These are phyloP conservation scores for Orius insidiosus DNA, from an alignment of 1,140 invertebrate genomes.

Conservation along the genomic window DNA sequence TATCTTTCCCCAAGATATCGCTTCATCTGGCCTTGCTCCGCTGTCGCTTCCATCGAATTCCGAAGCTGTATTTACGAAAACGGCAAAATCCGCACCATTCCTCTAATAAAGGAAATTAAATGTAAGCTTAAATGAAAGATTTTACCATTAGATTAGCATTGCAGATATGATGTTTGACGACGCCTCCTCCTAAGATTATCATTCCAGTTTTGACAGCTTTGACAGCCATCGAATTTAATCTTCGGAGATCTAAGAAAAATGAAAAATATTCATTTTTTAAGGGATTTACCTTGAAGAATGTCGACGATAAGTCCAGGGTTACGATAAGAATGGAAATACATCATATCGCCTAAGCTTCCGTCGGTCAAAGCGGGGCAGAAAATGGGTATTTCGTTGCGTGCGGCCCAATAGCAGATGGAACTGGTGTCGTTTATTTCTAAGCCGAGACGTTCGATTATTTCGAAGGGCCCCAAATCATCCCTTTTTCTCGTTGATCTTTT, in stretches of 20 bases:
- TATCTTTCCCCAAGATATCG: conserved; percentile 97
- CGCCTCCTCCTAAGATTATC: conserved; percentile 90
- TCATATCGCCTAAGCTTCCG: conserved; percentile 97
- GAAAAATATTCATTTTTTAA: not conserved
- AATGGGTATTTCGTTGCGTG: conserved; percentile 93
- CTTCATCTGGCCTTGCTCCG: conserved; percentile 94
- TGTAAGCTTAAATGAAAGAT: not conserved
- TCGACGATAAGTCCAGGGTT: conserved; percentile 86
- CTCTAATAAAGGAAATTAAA: conserved; percentile 37
- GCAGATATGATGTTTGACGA: conserved; percentile 98
- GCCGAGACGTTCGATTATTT: conserved; percentile 68
- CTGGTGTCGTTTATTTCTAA: conserved; percentile 77
- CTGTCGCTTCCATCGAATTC: conserved; percentile 99
- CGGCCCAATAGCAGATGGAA: conserved; percentile 97
- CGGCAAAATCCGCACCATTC: conserved; percentile 94
- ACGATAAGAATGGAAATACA: conserved; percentile 94
- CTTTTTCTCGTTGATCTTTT: conserved; percentile 62
- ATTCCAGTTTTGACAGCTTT: conserved; percentile 87
- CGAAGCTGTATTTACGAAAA: conserved; percentile 91
- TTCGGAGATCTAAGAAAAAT: conserved; percentile 51
- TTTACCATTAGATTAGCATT: conserved; percentile 89
- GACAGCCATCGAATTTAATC: conserved; percentile 88
- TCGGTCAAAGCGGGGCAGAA: conserved; percentile 97
- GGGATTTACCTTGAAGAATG: conserved; percentile 59
- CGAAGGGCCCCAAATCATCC: conserved; percentile 81